Evolutionary conservation across 2,113 vertebrate species (phyloP), one percentile per base, ranked within the genome.

Genomic region (Lamprotornis superbus): DNA sequence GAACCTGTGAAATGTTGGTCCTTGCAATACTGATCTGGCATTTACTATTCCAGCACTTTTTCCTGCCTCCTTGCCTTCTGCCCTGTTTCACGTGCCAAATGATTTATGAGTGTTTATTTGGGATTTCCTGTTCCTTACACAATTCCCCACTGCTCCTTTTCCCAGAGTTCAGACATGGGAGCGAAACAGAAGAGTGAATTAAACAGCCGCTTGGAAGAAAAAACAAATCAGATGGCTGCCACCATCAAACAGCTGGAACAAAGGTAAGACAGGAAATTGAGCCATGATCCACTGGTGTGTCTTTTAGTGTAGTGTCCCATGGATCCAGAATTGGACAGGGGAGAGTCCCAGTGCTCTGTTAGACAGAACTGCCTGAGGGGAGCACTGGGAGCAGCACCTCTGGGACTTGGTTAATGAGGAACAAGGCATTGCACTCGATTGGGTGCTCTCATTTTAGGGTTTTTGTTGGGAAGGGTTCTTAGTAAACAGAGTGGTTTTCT

Each of bases 141-240:
- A 4, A 9, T 7, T 2, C 87, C 91, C 4, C 0, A 1, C 11
- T 78, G 35, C 47, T 75, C 0, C 31, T 75, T 91, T 57, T 88
- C 76, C 59, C 96, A 99, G 99, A 99, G 98, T 93, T 97, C 98
- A 50, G 99, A 99, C 70, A 96, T 98, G 93, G 98, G 98, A 94
- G 98, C 98, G 35, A 99, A 99, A 98, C 99, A 99, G 97, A 99
- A 99, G 98, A 98, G 96, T 74, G 99, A 99, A 81, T 93, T 98
- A 85, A 99, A 99, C 90, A 96, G 97, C 96, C 99, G 99, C 81
- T 97, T 99, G 97, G 99, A 99, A 97, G 99, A 99, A 80, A 99
- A 99, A 88, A 98, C 99, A 20, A 99, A 98, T 98, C 99, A 99
- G 98, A 99, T 99, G 99, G 98, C 98, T 37, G 98, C 98, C 85